Percentiles rank a stretch among this genome's conserved stretches.
Conservation (phyloP, 2,113 vertebrate genomes). For the Ovibos moschatus region DNA sequence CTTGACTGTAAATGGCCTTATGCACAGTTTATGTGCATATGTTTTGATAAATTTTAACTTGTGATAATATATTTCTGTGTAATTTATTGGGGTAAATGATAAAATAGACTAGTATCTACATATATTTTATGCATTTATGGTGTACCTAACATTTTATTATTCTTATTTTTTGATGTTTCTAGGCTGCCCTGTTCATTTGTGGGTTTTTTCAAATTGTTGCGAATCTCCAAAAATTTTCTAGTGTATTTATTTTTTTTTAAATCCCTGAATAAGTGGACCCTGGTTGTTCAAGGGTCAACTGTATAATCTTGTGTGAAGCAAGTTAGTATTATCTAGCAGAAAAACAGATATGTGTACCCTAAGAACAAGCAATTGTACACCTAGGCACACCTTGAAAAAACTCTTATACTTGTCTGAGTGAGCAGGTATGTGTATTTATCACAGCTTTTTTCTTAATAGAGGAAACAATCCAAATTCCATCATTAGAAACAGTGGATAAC, state of each 20-base stretch:
- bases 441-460: not conserved
- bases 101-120: not conserved
- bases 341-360: not conserved
- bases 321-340: not conserved
- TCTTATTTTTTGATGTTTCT: not conserved
- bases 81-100: not conserved
- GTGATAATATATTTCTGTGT: not conserved
- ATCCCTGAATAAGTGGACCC: not conserved
- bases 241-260: accelerated
- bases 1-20: not conserved
- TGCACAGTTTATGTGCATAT: not conserved
- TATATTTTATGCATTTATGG: not conserved
- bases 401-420: not conserved
- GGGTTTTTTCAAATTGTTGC: not conserved
- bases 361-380: not conserved
- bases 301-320: not conserved
- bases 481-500: not conserved
- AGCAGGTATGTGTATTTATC: not conserved
- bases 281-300: not conserved
- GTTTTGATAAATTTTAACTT: not conserved
- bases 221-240: not conserved
- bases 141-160: not conserved
- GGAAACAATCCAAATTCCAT: not conserved
- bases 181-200: not conserved
- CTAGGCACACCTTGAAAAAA: not conserved